Percentiles rank a stretch among this genome's conserved stretches.
Evolutionary conservation across 2,797 vertebrate genomes (phyloP).

Genomic region (Siniperca undulata): DNA sequence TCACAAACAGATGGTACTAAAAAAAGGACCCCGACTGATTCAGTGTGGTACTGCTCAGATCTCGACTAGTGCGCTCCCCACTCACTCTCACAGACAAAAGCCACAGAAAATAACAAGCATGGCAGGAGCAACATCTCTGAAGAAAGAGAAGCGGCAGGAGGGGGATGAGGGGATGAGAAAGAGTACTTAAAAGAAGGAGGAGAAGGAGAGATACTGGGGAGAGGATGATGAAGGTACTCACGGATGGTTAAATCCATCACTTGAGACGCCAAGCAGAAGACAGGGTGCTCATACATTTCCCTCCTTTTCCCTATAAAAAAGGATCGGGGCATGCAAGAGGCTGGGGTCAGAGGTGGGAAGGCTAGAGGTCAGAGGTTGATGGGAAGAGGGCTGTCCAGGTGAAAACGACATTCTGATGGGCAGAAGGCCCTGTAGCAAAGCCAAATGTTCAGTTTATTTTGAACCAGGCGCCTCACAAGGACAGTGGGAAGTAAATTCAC

Average conservation of each 20-base stretch:
- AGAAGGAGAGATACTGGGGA: constrained; percentile 84
- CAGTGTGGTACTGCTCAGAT: constrained; percentile 63
- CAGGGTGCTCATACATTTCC: constrained; percentile 99
- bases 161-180: constrained; percentile 62
- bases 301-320: constrained; percentile 99
- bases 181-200: constrained; percentile 86
- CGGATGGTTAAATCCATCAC: constrained; percentile 99
- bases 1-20: constrained; percentile 92
- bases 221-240: constrained; percentile 97
- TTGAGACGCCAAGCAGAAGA: constrained; percentile 99
- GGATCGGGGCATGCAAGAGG: constrained; percentile 99
- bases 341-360: constrained; percentile 97
- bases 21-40: constrained; percentile 67
- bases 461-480: constrained; percentile 87
- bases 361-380: constrained; percentile 90
- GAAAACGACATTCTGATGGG: constrained; percentile 69
- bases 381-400: constrained; percentile 80
- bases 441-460: constrained; percentile 63
- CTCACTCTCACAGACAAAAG: constrained; percentile 80
- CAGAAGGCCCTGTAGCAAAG: constrained; percentile 52
- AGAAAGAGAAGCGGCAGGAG: constrained; percentile 55
- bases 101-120: constrained; percentile 76
- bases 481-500: constrained; percentile 87
- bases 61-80: constrained; percentile 70
- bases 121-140: constrained; percentile 61